Base-by-base conservation (phyloP, 2,888 invertebrate genomes). In the Leptinotarsa rubiginosa region DNA sequence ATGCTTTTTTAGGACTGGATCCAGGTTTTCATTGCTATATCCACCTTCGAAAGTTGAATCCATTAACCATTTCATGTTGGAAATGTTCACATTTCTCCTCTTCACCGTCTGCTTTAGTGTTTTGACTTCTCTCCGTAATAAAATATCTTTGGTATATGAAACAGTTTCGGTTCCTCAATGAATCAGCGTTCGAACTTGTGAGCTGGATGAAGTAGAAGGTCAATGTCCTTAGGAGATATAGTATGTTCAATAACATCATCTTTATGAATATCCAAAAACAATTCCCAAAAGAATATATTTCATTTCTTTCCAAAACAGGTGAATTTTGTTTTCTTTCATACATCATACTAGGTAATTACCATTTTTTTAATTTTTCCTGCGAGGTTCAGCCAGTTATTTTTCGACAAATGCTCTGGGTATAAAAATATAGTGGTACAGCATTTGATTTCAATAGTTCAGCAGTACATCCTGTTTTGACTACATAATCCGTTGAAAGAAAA, bases 51-150 rank as follows among this genome's bases (percentile, higher is more conserved):
- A 65, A 77, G 75, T 72, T 73, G 20, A 25, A 49, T 50, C 64
- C 65, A 75, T 75, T 41, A 74, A 25, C n/a, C 74, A 47, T 75
- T 71, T 76, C 76, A 76, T 76, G 47, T 70, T 75, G 47, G 52
- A 64, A 47, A 72, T 75, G 22, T 68, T 52, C 22, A 52, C 52
- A 68, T 68, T 18, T 64, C 49, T 72, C 20, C 74, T 66, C 25
- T 52, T 13, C 16, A 69, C 50, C 50, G 31, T n/a, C 41, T 65
- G 65, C 15, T 65, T 41, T 1, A 65, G 3, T 25, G 65, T 65
- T 65, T 31, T 65, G 65, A 65, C 65, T 65, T 65, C 10, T 68
- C 68, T 68, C 52, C 25, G n/a, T n/a, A n/a, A n/a, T n/a, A n/a
- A n/a, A n/a, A n/a, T n/a, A n/a, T n/a, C n/a, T n/a, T 13, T 52